Percentiles rank a stretch among this genome's conserved stretches.
Conservation (phyloP, 1,140 invertebrate species). For the Drosophila hydei region DNA sequence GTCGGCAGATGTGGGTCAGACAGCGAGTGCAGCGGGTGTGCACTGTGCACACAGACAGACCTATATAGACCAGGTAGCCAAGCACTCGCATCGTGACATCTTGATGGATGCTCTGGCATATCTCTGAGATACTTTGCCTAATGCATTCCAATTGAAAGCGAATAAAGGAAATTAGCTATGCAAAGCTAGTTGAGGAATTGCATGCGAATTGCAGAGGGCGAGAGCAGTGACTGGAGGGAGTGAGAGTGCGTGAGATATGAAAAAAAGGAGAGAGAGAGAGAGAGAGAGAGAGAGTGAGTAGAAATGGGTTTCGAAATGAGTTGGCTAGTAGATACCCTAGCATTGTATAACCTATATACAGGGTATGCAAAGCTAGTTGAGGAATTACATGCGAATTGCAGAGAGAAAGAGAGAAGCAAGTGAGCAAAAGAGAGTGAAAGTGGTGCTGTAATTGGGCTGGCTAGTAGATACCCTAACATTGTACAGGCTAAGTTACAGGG, state of each 20-base stretch:
- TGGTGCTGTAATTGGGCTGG: too few relatives aligned
- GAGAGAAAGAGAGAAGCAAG: background rate
- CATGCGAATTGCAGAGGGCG: background rate
- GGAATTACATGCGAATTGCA: background rate
- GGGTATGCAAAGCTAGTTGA: constrained; percentile 4
- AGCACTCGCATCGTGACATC: constrained; percentile 6
- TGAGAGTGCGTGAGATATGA: too few relatives aligned
- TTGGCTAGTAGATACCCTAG: too few relatives aligned
- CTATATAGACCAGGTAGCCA: background rate
- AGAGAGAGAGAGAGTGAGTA: too few relatives aligned
- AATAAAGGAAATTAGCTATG: constrained; percentile 16
- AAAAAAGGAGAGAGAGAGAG: too few relatives aligned
- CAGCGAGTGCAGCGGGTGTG: background rate
- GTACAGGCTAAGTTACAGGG: too few relatives aligned
- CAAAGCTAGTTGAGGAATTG: constrained; percentile 6
- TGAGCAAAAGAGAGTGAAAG: background rate
- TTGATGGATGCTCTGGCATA: background rate
- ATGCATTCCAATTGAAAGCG: constrained; percentile 5
- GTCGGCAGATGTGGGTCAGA: constrained; percentile 2
- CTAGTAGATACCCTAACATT: too few relatives aligned
- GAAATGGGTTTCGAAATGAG: too few relatives aligned
- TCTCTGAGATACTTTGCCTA: constrained; percentile 2
- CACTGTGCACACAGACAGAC: background rate
- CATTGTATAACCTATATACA: too few relatives aligned
- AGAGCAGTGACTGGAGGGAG: background rate